Evolutionary conservation across 1,140 invertebrate genomes (phyloP).

Genomic region (Aleiodes sp.): DNA sequence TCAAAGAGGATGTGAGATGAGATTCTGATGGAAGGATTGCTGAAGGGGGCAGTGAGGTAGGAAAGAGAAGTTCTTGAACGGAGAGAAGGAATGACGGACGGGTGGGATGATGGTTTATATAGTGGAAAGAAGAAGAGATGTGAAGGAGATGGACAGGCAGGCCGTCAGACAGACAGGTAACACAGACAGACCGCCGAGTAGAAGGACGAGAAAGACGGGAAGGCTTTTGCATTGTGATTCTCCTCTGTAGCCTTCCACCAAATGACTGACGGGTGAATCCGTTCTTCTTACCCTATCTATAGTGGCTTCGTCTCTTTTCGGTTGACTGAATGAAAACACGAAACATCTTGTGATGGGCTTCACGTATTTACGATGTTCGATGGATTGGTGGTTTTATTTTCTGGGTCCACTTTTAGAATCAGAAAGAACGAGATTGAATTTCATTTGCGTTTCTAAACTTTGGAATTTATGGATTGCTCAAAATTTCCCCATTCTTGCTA

Average conservation of each 20-base stretch:
- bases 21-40: slow-evolving; percentile 57
- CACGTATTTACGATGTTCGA: slow-evolving; percentile 27
- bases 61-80: neutral
- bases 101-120: slow-evolving; percentile 25
- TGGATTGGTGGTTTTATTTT: neutral
- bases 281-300: slow-evolving; percentile 49
- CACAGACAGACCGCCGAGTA: slow-evolving; percentile 40
- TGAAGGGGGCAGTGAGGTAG: slow-evolving; percentile 21
- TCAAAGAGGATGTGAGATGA: slow-evolving; percentile 51
- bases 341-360: slow-evolving; percentile 13
- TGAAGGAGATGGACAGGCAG: slow-evolving; percentile 47
- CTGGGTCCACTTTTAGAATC: too few relatives aligned
- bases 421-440: too few relatives aligned
- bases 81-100: slow-evolving; percentile 28
- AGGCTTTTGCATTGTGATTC: slow-evolving; percentile 63
- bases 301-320: slow-evolving; percentile 31
- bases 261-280: slow-evolving; percentile 65
- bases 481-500: too few relatives aligned
- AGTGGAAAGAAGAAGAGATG: slow-evolving; percentile 44
- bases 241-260: slow-evolving; percentile 60
- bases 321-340: slow-evolving; percentile 1
- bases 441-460: too few relatives aligned
- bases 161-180: slow-evolving; percentile 45
- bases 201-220: slow-evolving; percentile 42
- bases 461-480: too few relatives aligned